Evolutionary conservation across 30 jellyfish, hydroid and myxozoan species (phyloP).

Genomic region (Turritopsis dohrnii): DNA sequence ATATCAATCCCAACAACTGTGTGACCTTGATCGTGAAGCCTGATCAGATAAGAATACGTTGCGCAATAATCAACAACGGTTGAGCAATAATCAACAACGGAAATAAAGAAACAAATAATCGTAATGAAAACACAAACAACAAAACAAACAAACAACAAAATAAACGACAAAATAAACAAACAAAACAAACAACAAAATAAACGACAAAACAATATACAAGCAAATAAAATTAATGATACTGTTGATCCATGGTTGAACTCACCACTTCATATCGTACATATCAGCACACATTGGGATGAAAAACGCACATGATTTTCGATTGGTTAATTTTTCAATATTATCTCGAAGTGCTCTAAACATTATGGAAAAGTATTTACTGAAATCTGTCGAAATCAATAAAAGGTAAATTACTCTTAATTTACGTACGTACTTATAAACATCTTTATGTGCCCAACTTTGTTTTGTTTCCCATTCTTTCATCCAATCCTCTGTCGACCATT

Average conservation of each 20-base stretch:
- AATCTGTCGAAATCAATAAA: not conserved
- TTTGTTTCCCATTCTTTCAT: conserved; percentile 1
- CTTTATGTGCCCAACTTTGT: not conserved
- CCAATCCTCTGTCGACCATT: conserved; percentile 16
- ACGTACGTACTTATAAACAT: not conserved
- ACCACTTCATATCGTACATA: conserved; percentile 8
- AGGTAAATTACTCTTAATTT: too few relatives aligned
- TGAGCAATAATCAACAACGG: too few relatives aligned
- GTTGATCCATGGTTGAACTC: not conserved
- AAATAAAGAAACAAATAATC: too few relatives aligned
- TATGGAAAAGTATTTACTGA: too few relatives aligned
- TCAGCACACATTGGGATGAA: not conserved
- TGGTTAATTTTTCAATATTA: not conserved
- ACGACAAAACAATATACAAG: too few relatives aligned
- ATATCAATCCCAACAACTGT: conserved; percentile 1
- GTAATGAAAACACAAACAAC: too few relatives aligned
- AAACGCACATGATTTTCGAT: not conserved
- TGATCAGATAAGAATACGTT: too few relatives aligned
- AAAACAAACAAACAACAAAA: too few relatives aligned
- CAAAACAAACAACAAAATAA: too few relatives aligned
- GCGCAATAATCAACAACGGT: not conserved
- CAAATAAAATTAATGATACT: too few relatives aligned
- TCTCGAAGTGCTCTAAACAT: not conserved
- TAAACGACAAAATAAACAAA: not conserved
- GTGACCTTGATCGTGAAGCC: conserved; percentile 13